Conservation (phyloP, 2,888 invertebrate species). For the Epiblema foenella region DNA sequence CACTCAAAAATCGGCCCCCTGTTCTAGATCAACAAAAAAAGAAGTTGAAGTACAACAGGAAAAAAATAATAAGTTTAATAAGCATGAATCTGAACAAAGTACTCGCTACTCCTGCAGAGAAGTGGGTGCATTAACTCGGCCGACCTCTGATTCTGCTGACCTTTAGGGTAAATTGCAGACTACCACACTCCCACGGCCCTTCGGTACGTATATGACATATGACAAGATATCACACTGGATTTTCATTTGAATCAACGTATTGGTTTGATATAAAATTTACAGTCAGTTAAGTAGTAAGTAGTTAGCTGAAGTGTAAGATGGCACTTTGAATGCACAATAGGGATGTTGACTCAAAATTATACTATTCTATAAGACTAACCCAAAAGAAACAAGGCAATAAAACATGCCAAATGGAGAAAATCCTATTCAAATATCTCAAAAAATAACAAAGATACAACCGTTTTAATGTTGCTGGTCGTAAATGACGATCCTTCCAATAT, state of each 20-base stretch:
- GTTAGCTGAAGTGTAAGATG: background rate
- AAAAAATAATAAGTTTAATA: no score
- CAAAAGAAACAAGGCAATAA: no score
- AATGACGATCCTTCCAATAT: no score
- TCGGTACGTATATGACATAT: constrained; percentile 6
- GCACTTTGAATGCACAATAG: no score
- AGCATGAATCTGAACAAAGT: constrained; percentile 2
- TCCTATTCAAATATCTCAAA: no score
- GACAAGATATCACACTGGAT: background rate
- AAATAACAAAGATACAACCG: no score
- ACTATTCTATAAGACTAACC: no score
- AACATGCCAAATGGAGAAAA: no score
- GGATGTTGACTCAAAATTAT: no score
- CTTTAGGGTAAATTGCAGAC: constrained; percentile 33
- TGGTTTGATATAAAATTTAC: background rate
- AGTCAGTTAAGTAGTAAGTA: background rate
- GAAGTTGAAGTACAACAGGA: background rate
- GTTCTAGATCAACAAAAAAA: no score
- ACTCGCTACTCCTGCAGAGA: background rate
- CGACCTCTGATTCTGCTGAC: constrained; percentile 34
- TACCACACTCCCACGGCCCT: constrained; percentile 33
- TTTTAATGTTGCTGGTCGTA: no score
- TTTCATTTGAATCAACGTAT: background rate
- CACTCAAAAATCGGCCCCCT: no score
- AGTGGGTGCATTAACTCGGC: constrained; percentile 18